Evolutionary conservation across 1,140 invertebrate species (phyloP), one percentile per base, ranked within the genome.

Genomic region (Carcinoscorpius rotundicauda): DNA sequence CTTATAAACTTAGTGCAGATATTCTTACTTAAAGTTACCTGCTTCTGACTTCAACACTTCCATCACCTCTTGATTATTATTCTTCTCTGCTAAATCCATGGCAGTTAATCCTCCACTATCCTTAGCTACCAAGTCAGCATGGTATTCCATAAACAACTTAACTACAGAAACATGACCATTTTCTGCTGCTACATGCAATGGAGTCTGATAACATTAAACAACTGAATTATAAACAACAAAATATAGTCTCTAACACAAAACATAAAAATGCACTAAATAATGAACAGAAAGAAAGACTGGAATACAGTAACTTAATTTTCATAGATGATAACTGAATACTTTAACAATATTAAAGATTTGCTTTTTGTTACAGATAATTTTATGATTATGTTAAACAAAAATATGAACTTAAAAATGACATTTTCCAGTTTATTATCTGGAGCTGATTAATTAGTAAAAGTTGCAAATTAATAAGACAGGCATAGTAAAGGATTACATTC

Each of bases 121-220:
- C 60, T 80, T 73, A 0, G 84, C 75, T 48, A 79, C 72, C 9
- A 89, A 73, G 72, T 86, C 82, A 0, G 87, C 87, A 59, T 86
- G 84, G 64, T 84, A 81, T 65, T 83, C 78, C 49, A 92, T 72
- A 3, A 94, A 76, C 10, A 83, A 77, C 52, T 81, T 77, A 2
- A 91, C 80, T 73, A 91, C 91, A 51, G 81, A 81, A 5, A 79
- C 76, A 74, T 89, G 84, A 3, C 90, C 90, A 74, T 88, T 83
- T 72, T 92, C 88, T 4, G 88, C 83, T 64, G 87, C 85, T 11
- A 91, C 79, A 77, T 93, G 90, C 3, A 94, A 75, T 3, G 90
- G 82, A 49, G 88, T 91, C 79, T 91, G 77, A 10, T 76, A 77
- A 76, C 69, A 72, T 73, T 4, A 69, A 51, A 66, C 5, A 11